A percentile compares a stretch with the other conserved stretches of the same genome.
phyloP scores from a whole-genome alignment of 2,888 invertebrate species.

The Heliothis peltigera region DNA sequence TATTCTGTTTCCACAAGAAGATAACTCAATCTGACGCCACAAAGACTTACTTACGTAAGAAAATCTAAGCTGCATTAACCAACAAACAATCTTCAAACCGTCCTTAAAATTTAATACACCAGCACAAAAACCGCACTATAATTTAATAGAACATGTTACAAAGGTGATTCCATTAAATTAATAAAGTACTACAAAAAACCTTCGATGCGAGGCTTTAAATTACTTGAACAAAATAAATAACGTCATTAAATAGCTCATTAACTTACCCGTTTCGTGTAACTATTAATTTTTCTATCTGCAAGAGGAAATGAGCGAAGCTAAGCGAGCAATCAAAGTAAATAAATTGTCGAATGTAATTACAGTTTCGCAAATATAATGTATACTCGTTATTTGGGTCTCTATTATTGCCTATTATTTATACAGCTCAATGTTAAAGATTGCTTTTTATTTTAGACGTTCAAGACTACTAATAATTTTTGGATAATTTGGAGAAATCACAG shows the following conservation, averaged over 20 bases:
- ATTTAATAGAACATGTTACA: slow-evolving; percentile 23
- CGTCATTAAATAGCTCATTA: slow-evolving; percentile 60
- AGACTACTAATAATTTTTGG: not conserved
- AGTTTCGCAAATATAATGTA: slow-evolving; percentile 40
- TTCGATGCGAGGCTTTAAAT: slow-evolving; percentile 30
- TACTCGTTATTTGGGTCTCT: slow-evolving; percentile 37
- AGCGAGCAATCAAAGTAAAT: slow-evolving; percentile 67
- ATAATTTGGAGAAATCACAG: no score
- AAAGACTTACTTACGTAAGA: slow-evolving; percentile 1
- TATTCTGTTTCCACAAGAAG: no score
- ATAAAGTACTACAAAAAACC: slow-evolving; percentile 36
- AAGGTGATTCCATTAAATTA: slow-evolving; percentile 43
- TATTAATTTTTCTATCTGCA: slow-evolving; percentile 64
- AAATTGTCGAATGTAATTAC: slow-evolving; percentile 28
- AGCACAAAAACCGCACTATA: slow-evolving; percentile 22
- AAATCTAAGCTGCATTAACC: slow-evolving; percentile 9
- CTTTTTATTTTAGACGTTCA: not conserved
- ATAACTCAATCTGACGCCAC: no score
- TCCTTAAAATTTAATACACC: slow-evolving; percentile 22
- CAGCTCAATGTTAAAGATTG: slow-evolving; percentile 1
- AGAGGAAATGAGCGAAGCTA: slow-evolving; percentile 73
- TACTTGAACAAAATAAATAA: slow-evolving; percentile 50
- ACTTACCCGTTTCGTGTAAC: slow-evolving; percentile 54
- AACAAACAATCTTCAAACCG: slow-evolving; percentile 6
- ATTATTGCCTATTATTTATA: slow-evolving; percentile 9